Percentiles rank a stretch among this genome's conserved stretches.
Conservation (phyloP, 2,797 vertebrate species). For the Rhinoraja longicauda region DNA sequence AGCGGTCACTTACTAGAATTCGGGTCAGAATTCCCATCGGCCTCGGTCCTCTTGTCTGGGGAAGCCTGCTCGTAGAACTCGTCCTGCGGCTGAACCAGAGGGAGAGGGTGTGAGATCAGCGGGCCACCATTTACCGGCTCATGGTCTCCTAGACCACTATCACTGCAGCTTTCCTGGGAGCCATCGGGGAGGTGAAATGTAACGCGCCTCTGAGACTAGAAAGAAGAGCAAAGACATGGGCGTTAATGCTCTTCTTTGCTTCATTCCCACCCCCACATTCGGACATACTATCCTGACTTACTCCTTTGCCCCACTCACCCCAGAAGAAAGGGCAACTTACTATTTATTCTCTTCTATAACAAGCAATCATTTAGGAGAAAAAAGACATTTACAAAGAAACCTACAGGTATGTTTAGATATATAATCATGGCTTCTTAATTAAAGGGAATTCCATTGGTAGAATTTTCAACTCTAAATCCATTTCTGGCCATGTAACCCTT, state of each 20-base stretch:
- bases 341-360: background rate
- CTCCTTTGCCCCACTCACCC: background rate
- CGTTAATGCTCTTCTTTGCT: constrained; percentile 73
- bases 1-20: constrained; percentile 83
- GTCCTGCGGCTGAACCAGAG: constrained; percentile 98
- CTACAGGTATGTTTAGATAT: background rate
- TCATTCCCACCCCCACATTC: constrained; percentile 35
- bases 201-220: constrained; percentile 96
- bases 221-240: constrained; percentile 87
- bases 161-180: constrained; percentile 99
- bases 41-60: constrained; percentile 98
- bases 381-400: background rate
- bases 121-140: constrained; percentile 93
- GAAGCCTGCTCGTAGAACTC: constrained; percentile 97
- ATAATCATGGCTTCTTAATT: too few relatives aligned
- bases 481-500: too few relatives aligned
- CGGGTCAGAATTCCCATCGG: constrained; percentile 96
- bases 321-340: background rate
- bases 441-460: too few relatives aligned
- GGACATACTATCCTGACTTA: background rate
- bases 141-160: constrained; percentile 97
- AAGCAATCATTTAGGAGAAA: background rate
- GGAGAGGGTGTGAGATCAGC: constrained; percentile 98
- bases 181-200: constrained; percentile 98
- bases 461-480: too few relatives aligned